A percentile compares a stretch with the other conserved stretches of the same genome.
These are phyloP conservation scores for Myotis pilosus DNA, from an alignment of 2,797 vertebrate genomes.

Conservation along the genomic window DNA sequence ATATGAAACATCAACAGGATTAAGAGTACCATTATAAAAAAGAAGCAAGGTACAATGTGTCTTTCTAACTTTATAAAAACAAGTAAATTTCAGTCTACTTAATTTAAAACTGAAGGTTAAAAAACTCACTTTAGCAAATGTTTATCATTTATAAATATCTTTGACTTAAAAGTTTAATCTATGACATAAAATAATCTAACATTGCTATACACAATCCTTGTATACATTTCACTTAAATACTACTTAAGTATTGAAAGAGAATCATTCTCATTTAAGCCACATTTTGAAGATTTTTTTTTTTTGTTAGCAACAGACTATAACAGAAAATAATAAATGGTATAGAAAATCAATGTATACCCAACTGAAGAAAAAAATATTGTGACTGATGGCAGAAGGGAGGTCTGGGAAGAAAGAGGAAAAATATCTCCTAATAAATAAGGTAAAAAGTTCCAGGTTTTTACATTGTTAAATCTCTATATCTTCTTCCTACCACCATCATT, in stretches of 20 bases:
- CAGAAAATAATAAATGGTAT: not conserved
- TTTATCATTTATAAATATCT: not conserved
- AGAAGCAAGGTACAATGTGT: not conserved
- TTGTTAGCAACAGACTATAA: not conserved
- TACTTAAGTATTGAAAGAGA: not conserved
- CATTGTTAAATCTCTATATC: not conserved
- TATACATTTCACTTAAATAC: not conserved
- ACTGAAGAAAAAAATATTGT: not conserved
- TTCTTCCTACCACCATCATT: not conserved
- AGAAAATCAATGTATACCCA: not conserved
- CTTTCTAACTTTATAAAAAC: not conserved
- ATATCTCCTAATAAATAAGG: not conserved
- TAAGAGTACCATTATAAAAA: not conserved
- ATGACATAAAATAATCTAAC: not conserved
- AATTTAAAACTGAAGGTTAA: not conserved
- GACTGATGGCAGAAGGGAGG: not conserved
- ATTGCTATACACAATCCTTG: not conserved
- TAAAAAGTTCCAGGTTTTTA: not conserved
- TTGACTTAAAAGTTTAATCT: not conserved
- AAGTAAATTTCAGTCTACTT: not conserved
- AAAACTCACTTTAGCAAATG: not conserved
- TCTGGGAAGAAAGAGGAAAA: not conserved
- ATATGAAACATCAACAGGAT: not conserved
- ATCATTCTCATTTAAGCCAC: not conserved
- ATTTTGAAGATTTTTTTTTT: not conserved